A percentile compares a stretch with the other conserved stretches of the same genome.
Evolutionary conservation across 2,113 vertebrate genomes (phyloP).

Genomic region (Mesitornis unicolor): DNA sequence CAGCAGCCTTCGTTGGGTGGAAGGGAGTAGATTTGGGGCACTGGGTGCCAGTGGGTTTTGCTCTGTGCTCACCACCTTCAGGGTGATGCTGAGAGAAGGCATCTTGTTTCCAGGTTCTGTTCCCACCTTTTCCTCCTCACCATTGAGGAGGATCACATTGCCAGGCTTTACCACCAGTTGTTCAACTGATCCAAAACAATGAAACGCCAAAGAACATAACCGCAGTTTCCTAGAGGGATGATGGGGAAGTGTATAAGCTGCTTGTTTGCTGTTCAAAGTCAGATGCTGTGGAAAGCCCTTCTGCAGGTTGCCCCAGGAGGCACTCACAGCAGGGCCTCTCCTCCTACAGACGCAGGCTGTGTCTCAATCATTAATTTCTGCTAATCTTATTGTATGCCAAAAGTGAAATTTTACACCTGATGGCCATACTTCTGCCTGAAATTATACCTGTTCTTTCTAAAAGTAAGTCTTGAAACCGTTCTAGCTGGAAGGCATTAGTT

Average conservation of each 20-base stretch:
- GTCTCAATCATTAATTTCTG: neutral
- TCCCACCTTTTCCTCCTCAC: neutral
- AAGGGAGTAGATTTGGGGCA: fast-evolving
- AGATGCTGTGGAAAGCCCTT: neutral
- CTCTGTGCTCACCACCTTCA: neutral
- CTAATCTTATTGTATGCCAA: neutral
- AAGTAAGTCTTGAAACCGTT: neutral
- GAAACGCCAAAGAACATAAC: neutral
- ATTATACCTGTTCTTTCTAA: neutral
- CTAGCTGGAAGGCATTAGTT: neutral
- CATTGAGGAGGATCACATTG: fast-evolving
- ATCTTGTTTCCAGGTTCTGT: neutral
- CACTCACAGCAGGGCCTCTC: neutral
- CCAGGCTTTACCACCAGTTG: neutral
- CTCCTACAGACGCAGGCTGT: neutral
- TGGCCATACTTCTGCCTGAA: neutral
- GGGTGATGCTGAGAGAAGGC: neutral
- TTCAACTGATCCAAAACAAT: neutral
- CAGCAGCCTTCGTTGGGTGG: neutral
- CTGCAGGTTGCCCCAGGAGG: neutral
- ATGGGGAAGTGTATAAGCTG: neutral
- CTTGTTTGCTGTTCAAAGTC: fast-evolving
- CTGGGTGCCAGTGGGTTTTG: fast-evolving
- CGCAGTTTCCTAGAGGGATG: fast-evolving
- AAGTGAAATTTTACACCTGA: neutral